Conservation (phyloP, 2,888 invertebrate species). For the Parnassius glacialis region DNA sequence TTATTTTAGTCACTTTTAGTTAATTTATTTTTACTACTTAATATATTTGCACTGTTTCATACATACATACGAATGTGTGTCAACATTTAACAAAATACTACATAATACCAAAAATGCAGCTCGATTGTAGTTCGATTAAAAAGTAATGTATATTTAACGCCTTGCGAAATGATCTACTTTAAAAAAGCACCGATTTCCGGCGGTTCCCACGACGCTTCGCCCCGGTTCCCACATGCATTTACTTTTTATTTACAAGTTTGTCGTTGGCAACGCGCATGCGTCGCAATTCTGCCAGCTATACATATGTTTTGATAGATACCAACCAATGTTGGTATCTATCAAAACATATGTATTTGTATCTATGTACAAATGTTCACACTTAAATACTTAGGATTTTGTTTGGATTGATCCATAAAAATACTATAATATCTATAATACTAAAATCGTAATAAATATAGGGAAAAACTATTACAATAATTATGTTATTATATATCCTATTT, state of each 20-base stretch:
- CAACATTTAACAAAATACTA: too few relatives aligned
- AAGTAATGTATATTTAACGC: constrained; percentile 12
- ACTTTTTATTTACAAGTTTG: constrained; percentile 58
- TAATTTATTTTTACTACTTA: too few relatives aligned
- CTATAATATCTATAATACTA: constrained; percentile 17
- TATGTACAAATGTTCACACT: constrained; percentile 51
- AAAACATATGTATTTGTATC: constrained; percentile 37
- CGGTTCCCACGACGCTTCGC: constrained; percentile 65
- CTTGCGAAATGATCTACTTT: constrained; percentile 26
- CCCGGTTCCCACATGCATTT: constrained; percentile 68
- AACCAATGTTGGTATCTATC: constrained; percentile 51
- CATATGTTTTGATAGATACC: too few relatives aligned
- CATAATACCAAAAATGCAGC: constrained; percentile 7
- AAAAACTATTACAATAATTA: too few relatives aligned
- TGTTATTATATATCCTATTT: too few relatives aligned
- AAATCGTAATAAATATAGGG: neutral
- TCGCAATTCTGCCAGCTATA: constrained; percentile 56
- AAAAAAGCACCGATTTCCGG: constrained; percentile 64
- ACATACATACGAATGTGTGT: too few relatives aligned
- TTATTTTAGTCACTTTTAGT: too few relatives aligned
- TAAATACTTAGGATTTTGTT: constrained; percentile 57
- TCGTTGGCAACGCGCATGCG: constrained; percentile 62
- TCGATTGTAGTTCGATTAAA: constrained; percentile 18
- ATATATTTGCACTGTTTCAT: too few relatives aligned
- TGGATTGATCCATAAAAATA: constrained; percentile 53